Evolutionary conservation across 2,797 vertebrate species (phyloP).

Genomic region (Botia kubotai): DNA sequence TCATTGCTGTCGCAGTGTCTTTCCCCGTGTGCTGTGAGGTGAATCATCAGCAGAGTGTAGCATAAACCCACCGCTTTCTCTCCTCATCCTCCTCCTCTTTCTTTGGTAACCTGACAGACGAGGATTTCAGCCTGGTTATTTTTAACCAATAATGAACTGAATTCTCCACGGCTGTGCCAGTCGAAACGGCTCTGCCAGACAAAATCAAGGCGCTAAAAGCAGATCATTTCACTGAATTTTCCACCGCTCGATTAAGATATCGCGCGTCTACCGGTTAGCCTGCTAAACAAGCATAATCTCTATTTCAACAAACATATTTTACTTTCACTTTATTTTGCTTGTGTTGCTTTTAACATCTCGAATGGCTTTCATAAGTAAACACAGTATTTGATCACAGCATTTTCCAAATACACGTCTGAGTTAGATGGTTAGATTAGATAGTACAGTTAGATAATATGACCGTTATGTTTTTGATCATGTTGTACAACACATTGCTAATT

Average conservation of each 20-base stretch:
- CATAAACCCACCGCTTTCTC: slow-evolving; percentile 72
- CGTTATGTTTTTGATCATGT: too few species aligned
- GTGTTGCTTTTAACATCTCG: not conserved
- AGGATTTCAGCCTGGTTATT: slow-evolving; percentile 55
- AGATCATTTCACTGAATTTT: not conserved
- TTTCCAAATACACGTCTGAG: too few species aligned
- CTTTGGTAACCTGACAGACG: slow-evolving; percentile 49
- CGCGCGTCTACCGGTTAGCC: not conserved
- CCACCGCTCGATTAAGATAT: not conserved
- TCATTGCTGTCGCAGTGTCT: slow-evolving; percentile 79
- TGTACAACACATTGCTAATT: too few species aligned
- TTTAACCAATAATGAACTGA: slow-evolving; percentile 55
- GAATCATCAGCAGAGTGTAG: slow-evolving; percentile 78
- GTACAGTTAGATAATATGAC: too few species aligned
- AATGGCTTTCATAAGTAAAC: too few species aligned
- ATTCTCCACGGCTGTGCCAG: slow-evolving; percentile 32
- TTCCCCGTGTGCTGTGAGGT: slow-evolving; percentile 75
- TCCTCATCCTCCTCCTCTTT: slow-evolving; percentile 48
- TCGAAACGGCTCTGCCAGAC: not conserved
- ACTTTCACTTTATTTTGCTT: slow-evolving; percentile 6
- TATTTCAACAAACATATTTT: slow-evolving; percentile 3
- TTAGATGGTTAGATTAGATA: too few species aligned
- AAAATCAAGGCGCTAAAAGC: not conserved
- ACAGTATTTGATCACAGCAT: too few species aligned
- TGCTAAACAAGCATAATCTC: slow-evolving; percentile 15